These are phyloP conservation scores for Philypnodon macrostomus DNA, from an alignment of 2,797 vertebrate genomes.

Conservation along the genomic window DNA sequence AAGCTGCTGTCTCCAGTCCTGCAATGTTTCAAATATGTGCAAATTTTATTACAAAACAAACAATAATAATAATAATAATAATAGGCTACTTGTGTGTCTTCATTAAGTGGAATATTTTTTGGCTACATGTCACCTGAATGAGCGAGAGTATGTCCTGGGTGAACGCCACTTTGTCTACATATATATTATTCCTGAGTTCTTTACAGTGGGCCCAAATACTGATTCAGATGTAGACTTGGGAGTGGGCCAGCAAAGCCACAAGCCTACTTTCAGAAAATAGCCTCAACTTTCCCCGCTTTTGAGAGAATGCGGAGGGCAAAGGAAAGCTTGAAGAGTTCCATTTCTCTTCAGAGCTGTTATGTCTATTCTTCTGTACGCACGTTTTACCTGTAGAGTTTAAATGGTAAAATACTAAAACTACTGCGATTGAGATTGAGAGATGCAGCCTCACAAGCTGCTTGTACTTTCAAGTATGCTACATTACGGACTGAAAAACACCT, in stretches of 20 bases:
- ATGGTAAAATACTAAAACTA: conserved; percentile 45
- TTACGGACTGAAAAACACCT: conserved; percentile 57
- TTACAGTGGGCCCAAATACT: conserved; percentile 69
- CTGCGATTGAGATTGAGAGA: conserved; percentile 53
- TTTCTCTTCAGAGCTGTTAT: conserved; percentile 20
- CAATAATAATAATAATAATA: conserved; percentile 18
- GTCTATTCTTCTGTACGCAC: conserved; percentile 15
- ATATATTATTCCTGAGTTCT: conserved; percentile 69
- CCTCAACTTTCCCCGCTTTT: conserved; percentile 26
- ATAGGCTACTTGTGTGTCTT: conserved; percentile 64
- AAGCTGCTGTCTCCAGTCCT: conserved; percentile 46
- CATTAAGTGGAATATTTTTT: conserved; percentile 47
- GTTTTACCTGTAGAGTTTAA: conserved; percentile 13
- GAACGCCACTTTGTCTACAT: conserved; percentile 36
- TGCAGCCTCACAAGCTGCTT: conserved; percentile 58
- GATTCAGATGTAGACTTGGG: conserved; percentile 51
- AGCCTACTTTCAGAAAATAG: conserved; percentile 42
- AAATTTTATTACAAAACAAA: conserved; percentile 39
- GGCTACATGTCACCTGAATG: conserved; percentile 50
- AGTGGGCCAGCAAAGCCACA: conserved; percentile 53
- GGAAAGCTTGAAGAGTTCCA: conserved; percentile 22
- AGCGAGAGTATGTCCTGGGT: conserved; percentile 26
- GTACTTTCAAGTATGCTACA: conserved; percentile 82
- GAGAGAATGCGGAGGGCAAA: conserved; percentile 17
- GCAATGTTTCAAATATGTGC: conserved; percentile 59